Evolutionary conservation across 2,113 vertebrate genomes (phyloP).

Genomic region (Amblyornis subalaris): DNA sequence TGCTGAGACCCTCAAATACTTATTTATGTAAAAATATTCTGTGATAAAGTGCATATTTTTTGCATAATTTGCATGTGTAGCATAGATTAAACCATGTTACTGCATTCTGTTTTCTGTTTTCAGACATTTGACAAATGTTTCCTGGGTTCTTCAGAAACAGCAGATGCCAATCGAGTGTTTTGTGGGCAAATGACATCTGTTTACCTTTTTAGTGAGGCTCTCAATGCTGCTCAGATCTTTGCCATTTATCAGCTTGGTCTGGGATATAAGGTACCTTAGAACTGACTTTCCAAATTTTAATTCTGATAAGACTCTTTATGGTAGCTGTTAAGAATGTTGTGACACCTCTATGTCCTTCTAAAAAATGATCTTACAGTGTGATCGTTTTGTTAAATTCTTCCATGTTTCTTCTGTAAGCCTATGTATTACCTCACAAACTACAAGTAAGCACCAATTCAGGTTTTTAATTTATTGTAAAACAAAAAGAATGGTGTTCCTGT

Average conservation of each 20-base stretch:
- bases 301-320: background rate
- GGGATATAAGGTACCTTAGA: conserved; percentile 87
- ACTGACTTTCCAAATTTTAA: background rate
- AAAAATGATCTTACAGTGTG: background rate
- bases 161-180: conserved; percentile 93
- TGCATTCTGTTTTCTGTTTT: conserved; percentile 13
- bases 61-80: background rate
- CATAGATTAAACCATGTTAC: background rate
- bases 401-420: background rate
- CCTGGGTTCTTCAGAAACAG: conserved; percentile 95
- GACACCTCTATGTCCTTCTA: rapidly evolving
- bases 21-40: background rate
- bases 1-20: background rate
- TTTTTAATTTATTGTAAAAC: background rate
- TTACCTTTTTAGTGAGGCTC: conserved; percentile 94
- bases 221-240: conserved; percentile 95
- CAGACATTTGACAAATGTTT: conserved; percentile 99
- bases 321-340: background rate
- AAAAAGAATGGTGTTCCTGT: background rate
- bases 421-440: background rate
- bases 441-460: background rate
- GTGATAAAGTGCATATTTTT: background rate
- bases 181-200: conserved; percentile 97
- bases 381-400: background rate
- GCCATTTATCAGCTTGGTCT: conserved; percentile 96